Evolutionary conservation across 2,113 vertebrate species (phyloP).

Genomic region (Psammodynastes pulverulentus): DNA sequence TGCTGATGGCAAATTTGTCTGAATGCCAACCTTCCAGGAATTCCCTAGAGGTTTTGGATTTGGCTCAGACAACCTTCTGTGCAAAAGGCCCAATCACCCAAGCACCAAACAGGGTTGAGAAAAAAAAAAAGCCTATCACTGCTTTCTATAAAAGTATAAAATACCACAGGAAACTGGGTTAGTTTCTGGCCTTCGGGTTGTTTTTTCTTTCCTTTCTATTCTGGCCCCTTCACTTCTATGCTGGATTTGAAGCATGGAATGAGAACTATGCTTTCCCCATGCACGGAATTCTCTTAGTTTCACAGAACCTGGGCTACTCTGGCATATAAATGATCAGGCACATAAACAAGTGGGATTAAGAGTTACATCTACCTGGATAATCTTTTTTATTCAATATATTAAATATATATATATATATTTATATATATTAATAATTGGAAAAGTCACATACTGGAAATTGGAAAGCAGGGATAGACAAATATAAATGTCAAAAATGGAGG

Average conservation of each 20-base stretch:
- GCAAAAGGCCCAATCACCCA: background rate
- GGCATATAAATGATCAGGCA: background rate
- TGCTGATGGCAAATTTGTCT: background rate
- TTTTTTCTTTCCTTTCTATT: background rate
- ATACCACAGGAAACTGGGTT: background rate
- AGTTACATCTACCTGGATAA: slow-evolving; percentile 59
- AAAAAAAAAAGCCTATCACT: background rate
- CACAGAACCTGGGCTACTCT: background rate
- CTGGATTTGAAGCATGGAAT: background rate
- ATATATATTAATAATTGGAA: slow-evolving; percentile 49
- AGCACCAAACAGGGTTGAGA: background rate
- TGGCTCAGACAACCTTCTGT: background rate
- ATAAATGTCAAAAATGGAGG: slow-evolving; percentile 70
- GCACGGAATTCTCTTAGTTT: background rate
- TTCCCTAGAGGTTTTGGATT: background rate
- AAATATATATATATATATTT: slow-evolving; percentile 52
- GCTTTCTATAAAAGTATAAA: background rate
- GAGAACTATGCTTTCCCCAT: background rate
- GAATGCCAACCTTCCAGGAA: background rate
- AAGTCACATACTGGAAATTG: slow-evolving; percentile 68
- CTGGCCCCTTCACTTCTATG: background rate
- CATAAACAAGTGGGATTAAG: background rate
- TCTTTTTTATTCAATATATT: slow-evolving; percentile 56
- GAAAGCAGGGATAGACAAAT: slow-evolving; percentile 66
- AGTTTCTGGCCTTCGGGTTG: background rate